Percentiles rank a stretch among this genome's conserved stretches.
These are phyloP conservation scores for Acanthurus leucopareius DNA, from an alignment of 2,797 vertebrate genomes.

Conservation along the genomic window DNA sequence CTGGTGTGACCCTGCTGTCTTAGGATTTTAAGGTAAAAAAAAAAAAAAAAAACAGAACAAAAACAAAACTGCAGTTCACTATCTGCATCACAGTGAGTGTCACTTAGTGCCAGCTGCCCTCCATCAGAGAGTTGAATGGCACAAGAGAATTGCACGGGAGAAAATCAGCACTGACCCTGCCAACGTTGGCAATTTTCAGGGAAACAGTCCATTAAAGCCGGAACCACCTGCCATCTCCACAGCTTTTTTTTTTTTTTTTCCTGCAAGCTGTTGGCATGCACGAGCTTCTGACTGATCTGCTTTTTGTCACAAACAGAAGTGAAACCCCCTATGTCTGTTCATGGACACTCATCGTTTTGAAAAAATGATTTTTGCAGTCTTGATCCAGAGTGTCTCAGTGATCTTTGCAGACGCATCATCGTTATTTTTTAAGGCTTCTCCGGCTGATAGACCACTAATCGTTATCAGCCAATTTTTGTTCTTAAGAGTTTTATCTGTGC, in stretches of 20 bases:
- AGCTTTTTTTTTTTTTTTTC: not conserved
- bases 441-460: too few species aligned
- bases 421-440: too few species aligned
- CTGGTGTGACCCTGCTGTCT: constrained; percentile 8
- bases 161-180: constrained; percentile 54
- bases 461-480: too few species aligned
- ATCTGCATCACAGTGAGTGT: constrained; percentile 45
- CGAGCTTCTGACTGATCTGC: constrained; percentile 22
- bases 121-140: constrained; percentile 60
- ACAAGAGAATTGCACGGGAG: constrained; percentile 36
- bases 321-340: not conserved
- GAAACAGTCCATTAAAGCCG: constrained; percentile 67
- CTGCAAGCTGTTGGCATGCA: constrained; percentile 52
- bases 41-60: not conserved
- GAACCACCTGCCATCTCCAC: constrained; percentile 68
- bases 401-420: not conserved
- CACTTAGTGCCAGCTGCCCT: constrained; percentile 59
- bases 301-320: constrained; percentile 19
- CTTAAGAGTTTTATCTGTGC: too few species aligned
- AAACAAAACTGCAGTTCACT: constrained; percentile 13
- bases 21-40: constrained; percentile 3
- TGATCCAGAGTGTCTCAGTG: not conserved
- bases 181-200: constrained; percentile 65
- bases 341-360: too few species aligned
- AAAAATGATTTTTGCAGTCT: not conserved